phyloP scores from a whole-genome alignment of 2,797 vertebrate genomes.

The Hafferia zeledoni region DNA sequence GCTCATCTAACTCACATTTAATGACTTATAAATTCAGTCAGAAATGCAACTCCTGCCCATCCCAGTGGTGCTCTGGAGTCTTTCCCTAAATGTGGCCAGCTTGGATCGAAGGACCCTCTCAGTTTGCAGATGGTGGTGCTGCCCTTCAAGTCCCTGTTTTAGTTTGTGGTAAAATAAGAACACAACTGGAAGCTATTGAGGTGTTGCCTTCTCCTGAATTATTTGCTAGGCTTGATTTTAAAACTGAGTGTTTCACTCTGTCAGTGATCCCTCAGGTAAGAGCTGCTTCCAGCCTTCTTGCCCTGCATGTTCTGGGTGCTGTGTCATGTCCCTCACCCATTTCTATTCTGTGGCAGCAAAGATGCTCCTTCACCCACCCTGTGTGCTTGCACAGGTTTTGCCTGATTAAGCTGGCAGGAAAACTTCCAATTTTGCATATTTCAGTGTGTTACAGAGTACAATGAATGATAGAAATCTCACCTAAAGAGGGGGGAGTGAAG shows the following conservation, averaged over 20 bases:
- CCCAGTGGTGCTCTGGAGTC: neutral
- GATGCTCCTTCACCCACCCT: neutral
- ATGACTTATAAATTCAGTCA: neutral
- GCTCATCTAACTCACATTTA: neutral
- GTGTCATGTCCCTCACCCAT: neutral
- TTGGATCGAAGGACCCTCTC: neutral
- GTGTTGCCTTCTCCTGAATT: neutral
- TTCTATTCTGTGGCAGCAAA: neutral
- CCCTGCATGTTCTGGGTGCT: neutral
- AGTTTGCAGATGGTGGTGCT: neutral
- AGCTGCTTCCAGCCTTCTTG: neutral
- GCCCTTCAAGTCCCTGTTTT: neutral
- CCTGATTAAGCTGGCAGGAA: neutral
- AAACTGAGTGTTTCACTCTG: neutral
- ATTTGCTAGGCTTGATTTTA: neutral
- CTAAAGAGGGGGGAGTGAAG: neutral
- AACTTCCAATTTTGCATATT: slow-evolving; percentile 19
- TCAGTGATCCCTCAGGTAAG: neutral
- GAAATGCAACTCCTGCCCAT: neutral
- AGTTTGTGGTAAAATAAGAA: neutral
- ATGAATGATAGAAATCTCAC: slow-evolving; percentile 13
- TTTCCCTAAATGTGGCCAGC: accelerated
- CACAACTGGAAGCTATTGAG: neutral
- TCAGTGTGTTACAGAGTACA: slow-evolving; percentile 42
- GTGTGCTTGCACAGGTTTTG: neutral